Evolutionary conservation across 2,888 invertebrate genomes (phyloP).

Genomic region (Calliopum simillimum): DNA sequence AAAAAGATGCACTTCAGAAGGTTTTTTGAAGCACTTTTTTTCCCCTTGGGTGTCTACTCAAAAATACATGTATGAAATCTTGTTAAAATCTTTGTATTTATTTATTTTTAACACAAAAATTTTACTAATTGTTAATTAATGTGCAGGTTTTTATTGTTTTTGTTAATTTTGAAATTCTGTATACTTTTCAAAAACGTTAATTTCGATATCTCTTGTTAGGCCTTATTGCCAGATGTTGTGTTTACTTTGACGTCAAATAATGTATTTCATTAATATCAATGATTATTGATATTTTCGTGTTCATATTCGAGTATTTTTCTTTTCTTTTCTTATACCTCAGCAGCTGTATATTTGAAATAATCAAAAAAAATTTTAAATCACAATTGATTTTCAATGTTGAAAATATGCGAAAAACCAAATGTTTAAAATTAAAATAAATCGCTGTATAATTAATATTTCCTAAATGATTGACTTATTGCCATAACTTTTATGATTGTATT

Average conservation of each 20-base stretch:
- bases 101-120: conserved; percentile 5
- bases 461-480: conserved; percentile 56
- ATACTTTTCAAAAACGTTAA: neutral
- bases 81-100: neutral
- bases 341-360: no score
- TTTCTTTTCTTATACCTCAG: no score
- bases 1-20: no score
- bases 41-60: no score
- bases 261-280: conserved; percentile 23
- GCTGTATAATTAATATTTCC: conserved; percentile 48
- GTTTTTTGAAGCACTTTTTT: no score
- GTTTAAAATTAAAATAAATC: conserved; percentile 15
- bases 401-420: neutral
- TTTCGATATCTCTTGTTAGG: neutral
- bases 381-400: conserved; percentile 22
- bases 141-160: neutral
- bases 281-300: conserved; percentile 10
- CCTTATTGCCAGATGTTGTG: conserved; percentile 51
- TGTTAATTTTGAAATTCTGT: neutral
- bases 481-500: conserved; percentile 40
- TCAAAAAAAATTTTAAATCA: conserved; percentile 7
- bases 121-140: neutral
- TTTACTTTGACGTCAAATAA: conserved; percentile 50
- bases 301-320: neutral
- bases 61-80: no score